Conservation (phyloP, 2,113 vertebrate species). For the Cygnus buccinator region DNA sequence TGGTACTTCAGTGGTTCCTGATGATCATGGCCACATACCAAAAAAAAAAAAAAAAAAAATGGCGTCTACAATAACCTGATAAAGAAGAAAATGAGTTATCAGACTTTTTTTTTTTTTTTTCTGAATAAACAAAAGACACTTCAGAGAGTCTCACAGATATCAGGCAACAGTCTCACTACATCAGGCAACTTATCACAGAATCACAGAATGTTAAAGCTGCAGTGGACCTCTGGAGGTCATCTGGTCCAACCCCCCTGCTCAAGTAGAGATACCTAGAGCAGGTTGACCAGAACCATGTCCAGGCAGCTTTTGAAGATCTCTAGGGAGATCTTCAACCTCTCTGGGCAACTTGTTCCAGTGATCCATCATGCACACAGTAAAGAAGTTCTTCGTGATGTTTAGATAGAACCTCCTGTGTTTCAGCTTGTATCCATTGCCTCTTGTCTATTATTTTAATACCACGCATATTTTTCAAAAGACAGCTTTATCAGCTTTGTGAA, state of each 20-base stretch:
- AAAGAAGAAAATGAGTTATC: accelerated
- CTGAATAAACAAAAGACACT: neutral
- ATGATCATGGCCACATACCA: neutral
- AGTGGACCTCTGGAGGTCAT: neutral
- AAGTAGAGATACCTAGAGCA: neutral
- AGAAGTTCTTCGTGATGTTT: neutral
- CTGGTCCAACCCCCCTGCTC: neutral
- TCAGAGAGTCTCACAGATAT: accelerated
- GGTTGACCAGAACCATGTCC: neutral
- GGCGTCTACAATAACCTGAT: neutral
- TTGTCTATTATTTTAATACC: neutral
- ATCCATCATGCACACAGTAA: neutral
- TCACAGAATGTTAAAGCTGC: neutral
- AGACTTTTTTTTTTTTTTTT: neutral
- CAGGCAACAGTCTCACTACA: neutral
- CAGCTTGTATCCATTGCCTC: neutral
- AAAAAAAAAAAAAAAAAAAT: neutral
- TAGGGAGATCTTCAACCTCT: neutral
- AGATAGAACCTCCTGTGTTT: neutral
- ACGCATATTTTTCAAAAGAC: neutral
- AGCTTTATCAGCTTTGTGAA: neutral
- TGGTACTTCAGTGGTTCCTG: neutral
- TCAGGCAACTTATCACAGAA: neutral
- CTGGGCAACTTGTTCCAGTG: neutral
- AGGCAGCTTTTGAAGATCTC: neutral